Conservation (phyloP, 2,797 vertebrate genomes). For the Falco biarmicus region DNA sequence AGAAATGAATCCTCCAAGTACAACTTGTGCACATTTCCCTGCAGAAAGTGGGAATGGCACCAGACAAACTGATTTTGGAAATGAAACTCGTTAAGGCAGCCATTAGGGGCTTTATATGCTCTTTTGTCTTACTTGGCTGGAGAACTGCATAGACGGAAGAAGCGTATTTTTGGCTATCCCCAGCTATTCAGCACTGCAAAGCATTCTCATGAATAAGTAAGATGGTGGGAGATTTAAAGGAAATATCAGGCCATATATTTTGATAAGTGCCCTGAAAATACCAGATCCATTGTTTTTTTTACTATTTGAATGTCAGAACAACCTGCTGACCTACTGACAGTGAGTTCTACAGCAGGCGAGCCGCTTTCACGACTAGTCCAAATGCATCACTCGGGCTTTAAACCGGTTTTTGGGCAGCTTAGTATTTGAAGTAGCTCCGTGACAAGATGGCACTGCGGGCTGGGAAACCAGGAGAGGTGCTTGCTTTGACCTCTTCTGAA, state of each 20-base stretch:
- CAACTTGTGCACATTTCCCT: slow-evolving; percentile 40
- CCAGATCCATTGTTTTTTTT: neutral
- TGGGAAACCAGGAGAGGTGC: neutral
- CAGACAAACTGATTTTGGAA: slow-evolving; percentile 45
- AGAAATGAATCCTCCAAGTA: slow-evolving; percentile 44
- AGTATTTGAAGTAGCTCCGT: neutral
- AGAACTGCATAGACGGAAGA: neutral
- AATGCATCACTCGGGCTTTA: neutral
- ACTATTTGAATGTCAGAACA: neutral
- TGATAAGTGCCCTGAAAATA: slow-evolving; percentile 15
- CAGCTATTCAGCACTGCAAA: slow-evolving; percentile 15
- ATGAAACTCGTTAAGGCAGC: slow-evolving; percentile 19
- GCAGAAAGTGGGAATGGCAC: slow-evolving; percentile 41
- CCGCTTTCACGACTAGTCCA: neutral
- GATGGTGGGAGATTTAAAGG: neutral
- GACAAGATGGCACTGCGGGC: neutral
- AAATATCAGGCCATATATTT: slow-evolving; percentile 5
- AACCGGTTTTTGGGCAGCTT: neutral
- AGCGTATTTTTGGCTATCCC: slow-evolving; percentile 17
- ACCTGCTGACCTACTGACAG: neutral
- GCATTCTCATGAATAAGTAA: slow-evolving; percentile 27
- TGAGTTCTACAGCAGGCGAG: neutral
- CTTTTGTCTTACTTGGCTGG: slow-evolving; percentile 59
- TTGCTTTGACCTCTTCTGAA: slow-evolving; percentile 22
- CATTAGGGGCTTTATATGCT: slow-evolving; percentile 29